Percentiles rank a stretch among this genome's conserved stretches.
phyloP scores from a whole-genome alignment of 2,113 vertebrate genomes.

The Ageneiosus marmoratus region DNA sequence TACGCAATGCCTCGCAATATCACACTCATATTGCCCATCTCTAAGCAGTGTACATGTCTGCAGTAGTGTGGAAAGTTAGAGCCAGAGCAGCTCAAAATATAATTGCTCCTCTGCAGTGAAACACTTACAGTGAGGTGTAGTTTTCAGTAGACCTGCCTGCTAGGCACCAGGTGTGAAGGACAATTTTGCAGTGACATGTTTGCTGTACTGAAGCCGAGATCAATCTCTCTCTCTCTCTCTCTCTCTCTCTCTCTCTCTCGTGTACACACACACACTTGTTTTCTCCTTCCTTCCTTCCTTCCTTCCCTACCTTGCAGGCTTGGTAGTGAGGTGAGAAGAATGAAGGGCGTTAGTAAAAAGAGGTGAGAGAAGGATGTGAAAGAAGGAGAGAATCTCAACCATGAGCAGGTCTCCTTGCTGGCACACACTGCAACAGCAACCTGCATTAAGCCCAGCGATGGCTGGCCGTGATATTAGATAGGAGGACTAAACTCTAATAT shows the following conservation, averaged over 20 bases:
- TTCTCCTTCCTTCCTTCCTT: not conserved
- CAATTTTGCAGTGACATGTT: constrained; percentile 23
- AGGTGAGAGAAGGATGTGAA: constrained; percentile 32
- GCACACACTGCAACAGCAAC: not conserved
- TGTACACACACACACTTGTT: not conserved
- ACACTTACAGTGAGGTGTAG: constrained; percentile 7
- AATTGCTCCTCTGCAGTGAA: constrained; percentile 25
- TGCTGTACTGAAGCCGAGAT: constrained; percentile 12
- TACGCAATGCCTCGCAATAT: not conserved
- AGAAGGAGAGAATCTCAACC: constrained; percentile 16
- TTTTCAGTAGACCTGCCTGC: constrained; percentile 25
- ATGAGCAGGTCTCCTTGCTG: not conserved
- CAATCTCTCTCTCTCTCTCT: constrained; percentile 13
- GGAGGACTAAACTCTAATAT: not conserved
- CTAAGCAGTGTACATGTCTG: not conserved
- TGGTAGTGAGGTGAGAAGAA: constrained; percentile 39
- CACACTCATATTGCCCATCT: not conserved
- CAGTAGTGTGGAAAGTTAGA: constrained; percentile 14
- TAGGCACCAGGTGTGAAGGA: constrained; percentile 33
- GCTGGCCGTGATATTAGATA: not conserved
- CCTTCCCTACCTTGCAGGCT: constrained; percentile 1
- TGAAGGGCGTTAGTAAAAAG: constrained; percentile 23
- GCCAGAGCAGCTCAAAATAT: constrained; percentile 3
- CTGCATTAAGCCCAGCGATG: not conserved
- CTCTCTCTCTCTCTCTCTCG: not conserved